Base-by-base conservation (phyloP, 2,888 invertebrate species). In the Tenthredo livida region DNA sequence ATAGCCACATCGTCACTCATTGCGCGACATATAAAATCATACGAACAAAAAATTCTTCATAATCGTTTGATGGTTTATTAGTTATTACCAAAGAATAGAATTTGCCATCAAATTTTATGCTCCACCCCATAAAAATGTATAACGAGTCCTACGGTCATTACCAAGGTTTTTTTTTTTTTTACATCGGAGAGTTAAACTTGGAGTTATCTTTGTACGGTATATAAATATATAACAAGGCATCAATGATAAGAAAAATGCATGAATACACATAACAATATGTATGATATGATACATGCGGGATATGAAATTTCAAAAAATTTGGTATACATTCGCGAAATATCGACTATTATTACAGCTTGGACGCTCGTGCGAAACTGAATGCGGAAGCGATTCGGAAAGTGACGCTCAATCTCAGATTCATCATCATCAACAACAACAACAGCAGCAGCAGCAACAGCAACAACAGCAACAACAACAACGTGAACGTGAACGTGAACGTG, bases 301-400 rank as follows among this genome's bases (percentile, higher is more conserved):
- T 40, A 40, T 40, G 15, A 47, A 47, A 47, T 47, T 12, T 15
- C 12, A 47, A 47, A 47, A 47, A 47, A 15, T 15, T 10, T 47
- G 0, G 3, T 29, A 3, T 47, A 47, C 47, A 47, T 47, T 47
- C 15, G 12, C 12, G 47, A 47, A 3, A 15, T 10, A 58, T 37
- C 7, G 9, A 80, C 12, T 29, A 50, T 29, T 25, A 61, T 15
- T 87, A 9, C 86, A 91, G 91, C 86, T 90, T 86, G 88, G 87
- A 40, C 87, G 89, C 86, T 87, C 89, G 37, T 89, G 88, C 84
- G 88, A 89, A 58, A 87, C 88, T 29, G 91, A 90, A 37, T 89
- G 88, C 75, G 88, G 85, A 86, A 86, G 77, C 80, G 65, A 85
- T 40, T 75, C 75, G 78, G 87, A 88, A 33, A 67, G 58, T 78